phyloP scores from a whole-genome alignment of 2,797 vertebrate genomes.

The Gymnodraco acuticeps region DNA sequence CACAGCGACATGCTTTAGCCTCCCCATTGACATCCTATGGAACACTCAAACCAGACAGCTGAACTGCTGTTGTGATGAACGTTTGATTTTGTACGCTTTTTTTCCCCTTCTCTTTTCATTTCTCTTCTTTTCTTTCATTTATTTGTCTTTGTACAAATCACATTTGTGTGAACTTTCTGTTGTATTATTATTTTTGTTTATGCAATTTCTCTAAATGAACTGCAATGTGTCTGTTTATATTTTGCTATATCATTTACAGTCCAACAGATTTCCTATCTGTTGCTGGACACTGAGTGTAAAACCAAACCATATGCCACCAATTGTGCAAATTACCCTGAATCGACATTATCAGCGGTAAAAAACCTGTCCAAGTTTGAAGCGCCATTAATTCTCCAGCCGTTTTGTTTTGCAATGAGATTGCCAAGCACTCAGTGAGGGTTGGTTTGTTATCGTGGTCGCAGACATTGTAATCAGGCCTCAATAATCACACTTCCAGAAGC shows the following conservation, averaged over 20 bases:
- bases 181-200: constrained; percentile 27
- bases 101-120: constrained; percentile 10
- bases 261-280: constrained; percentile 79
- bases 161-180: background rate
- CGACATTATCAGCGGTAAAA: constrained; percentile 83
- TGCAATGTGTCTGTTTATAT: constrained; percentile 46
- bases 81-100: constrained; percentile 47
- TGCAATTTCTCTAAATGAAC: constrained; percentile 46
- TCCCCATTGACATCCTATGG: constrained; percentile 55
- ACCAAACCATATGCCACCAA: constrained; percentile 81
- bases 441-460: constrained; percentile 83
- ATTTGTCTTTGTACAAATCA: background rate
- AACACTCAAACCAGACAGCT: constrained; percentile 59
- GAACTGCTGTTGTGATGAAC: constrained; percentile 54
- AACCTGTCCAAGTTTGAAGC: constrained; percentile 82
- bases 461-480: constrained; percentile 86
- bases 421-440: constrained; percentile 74
- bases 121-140: constrained; percentile 4
- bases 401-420: constrained; percentile 77
- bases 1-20: constrained; percentile 68
- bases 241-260: constrained; percentile 38
- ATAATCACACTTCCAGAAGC: constrained; percentile 88
- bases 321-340: constrained; percentile 80
- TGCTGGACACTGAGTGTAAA: constrained; percentile 72
- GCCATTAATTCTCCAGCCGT: constrained; percentile 84